Percentiles rank a stretch among this genome's conserved stretches.
phyloP scores from a whole-genome alignment of 2,888 invertebrate species.

The Drosophila merina region DNA sequence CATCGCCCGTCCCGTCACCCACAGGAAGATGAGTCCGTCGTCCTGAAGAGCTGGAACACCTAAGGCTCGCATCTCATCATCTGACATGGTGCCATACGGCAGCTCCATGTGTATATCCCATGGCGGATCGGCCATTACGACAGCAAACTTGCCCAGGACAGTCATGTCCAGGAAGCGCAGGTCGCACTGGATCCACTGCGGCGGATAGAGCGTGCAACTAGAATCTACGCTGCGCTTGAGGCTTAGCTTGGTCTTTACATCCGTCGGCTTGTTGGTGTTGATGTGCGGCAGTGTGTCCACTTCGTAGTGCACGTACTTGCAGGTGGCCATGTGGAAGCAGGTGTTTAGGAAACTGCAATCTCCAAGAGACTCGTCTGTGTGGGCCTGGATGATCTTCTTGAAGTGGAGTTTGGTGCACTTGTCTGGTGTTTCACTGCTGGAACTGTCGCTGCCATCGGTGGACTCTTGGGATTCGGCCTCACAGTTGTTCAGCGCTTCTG shows the following conservation, averaged over 20 bases:
- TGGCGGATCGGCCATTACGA: conserved; percentile 99
- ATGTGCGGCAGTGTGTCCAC: conserved; percentile 89
- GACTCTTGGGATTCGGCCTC: conserved; percentile 67
- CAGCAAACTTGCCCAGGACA: conserved; percentile 94
- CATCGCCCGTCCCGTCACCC: conserved; percentile 95
- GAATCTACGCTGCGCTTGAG: conserved; percentile 82
- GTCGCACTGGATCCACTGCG: conserved; percentile 99
- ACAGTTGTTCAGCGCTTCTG: conserved; percentile 64
- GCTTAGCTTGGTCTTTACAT: conserved; percentile 82
- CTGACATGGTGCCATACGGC: conserved; percentile 98
- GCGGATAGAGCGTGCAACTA: conserved; percentile 90
- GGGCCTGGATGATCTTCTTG: conserved; percentile 97
- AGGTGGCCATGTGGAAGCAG: conserved; percentile 99
- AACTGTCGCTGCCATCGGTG: conserved; percentile 62
- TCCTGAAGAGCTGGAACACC: conserved; percentile 97
- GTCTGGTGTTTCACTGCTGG: conserved; percentile 80
- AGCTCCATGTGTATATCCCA: conserved; percentile 99
- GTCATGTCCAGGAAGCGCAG: conserved; percentile 86
- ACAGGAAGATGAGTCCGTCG: conserved; percentile 97
- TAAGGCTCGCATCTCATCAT: conserved; percentile 98
- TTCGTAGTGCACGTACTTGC: conserved; percentile 99
- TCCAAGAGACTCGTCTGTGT: conserved; percentile 97
- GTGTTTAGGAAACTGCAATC: conserved; percentile 99
- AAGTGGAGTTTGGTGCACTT: conserved; percentile 96
- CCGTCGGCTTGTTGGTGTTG: conserved; percentile 82